Base-by-base conservation (phyloP, 1,140 invertebrate genomes). In the Liolophura sinensis region DNA sequence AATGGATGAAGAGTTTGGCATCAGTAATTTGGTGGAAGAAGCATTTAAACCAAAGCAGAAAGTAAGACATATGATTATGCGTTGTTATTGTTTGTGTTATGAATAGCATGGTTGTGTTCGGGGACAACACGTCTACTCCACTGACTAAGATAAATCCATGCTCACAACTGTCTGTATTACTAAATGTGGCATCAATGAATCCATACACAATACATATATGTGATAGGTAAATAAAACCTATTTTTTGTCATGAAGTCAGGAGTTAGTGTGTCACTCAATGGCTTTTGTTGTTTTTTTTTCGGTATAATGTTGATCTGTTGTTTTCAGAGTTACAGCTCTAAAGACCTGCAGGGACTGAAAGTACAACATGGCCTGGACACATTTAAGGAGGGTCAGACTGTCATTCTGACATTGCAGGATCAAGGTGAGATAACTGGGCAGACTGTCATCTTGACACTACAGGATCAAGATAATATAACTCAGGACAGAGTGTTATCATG, bases 401-500 rank as follows among this genome's bases (percentile, higher is more conserved):
- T 96, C 5, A 91, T 99, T 70, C 86, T 99, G 66, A 99, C 97
- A 0, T 85, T 99, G 22, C 93, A 98, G 84, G 97, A 99, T 86
- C 91, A 92, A 83, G 92, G 89, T 76, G 75, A 62, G 62, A 22
- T 56, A 67, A 40, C 49, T 50, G 31, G 9, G n/a, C n/a, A n/a
- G n/a, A n/a, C n/a, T n/a, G n/a, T n/a, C n/a, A n/a, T n/a, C n/a
- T n/a, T n/a, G n/a, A n/a, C n/a, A n/a, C n/a, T n/a, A n/a, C n/a
- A n/a, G n/a, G n/a, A n/a, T n/a, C n/a, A n/a, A n/a, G n/a, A n/a
- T n/a, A n/a, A n/a, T n/a, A n/a, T n/a, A n/a, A n/a, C n/a, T n/a
- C n/a, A n/a, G n/a, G n/a, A n/a, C n/a, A n/a, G n/a, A n/a, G n/a
- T n/a, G n/a, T n/a, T n/a, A n/a, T n/a, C n/a, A n/a, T n/a, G n/a